These are phyloP conservation scores for Phyllotis vaccarum DNA, from an alignment of 2,797 vertebrate species.

Conservation along the genomic window DNA sequence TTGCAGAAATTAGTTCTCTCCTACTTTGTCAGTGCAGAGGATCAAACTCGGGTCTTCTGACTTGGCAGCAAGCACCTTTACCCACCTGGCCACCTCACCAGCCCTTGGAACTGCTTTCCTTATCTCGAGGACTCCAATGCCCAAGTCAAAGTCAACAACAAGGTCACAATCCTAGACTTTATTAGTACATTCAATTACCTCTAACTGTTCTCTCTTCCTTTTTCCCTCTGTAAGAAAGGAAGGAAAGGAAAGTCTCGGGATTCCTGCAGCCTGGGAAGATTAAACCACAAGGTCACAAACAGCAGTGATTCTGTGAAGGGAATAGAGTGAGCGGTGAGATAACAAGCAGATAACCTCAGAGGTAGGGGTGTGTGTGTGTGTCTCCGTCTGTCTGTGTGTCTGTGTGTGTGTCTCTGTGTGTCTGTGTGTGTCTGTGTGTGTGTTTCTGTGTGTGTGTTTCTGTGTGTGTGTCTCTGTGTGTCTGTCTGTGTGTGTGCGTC, in stretches of 20 bases:
- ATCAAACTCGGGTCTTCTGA: background rate
- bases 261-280: slow-evolving; percentile 11
- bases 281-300: background rate
- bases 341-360: background rate
- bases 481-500: fast-evolving
- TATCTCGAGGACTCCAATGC: background rate
- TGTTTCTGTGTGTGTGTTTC: background rate
- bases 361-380: background rate
- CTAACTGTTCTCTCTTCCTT: background rate
- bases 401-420: too few relatives aligned
- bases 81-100: background rate
- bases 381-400: background rate
- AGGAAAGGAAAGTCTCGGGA: background rate
- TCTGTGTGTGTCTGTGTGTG: background rate
- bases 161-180: background rate
- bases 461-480: too few relatives aligned
- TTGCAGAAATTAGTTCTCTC: background rate
- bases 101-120: background rate
- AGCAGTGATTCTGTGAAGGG: background rate
- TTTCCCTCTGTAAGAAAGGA: background rate
- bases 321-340: background rate
- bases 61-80: background rate
- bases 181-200: background rate
- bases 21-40: background rate
- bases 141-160: background rate